Evolutionary conservation across 2,797 vertebrate genomes (phyloP).

Genomic region (Eidolon dupreanum): DNA sequence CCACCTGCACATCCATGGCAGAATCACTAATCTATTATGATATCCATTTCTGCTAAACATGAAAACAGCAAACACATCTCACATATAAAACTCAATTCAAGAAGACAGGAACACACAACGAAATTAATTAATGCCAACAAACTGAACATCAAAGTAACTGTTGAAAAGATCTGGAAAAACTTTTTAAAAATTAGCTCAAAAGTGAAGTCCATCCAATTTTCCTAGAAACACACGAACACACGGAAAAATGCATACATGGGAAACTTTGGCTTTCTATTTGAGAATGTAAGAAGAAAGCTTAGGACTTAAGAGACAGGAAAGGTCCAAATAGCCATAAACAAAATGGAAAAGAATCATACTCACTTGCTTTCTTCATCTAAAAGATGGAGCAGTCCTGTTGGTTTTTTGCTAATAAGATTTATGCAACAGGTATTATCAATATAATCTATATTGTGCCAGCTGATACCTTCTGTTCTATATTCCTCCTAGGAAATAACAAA

Average conservation of each 20-base stretch:
- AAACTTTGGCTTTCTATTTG: neutral
- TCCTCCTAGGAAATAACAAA: slow-evolving; percentile 90
- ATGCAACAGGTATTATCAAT: slow-evolving; percentile 98
- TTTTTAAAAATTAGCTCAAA: neutral
- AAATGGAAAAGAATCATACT: slow-evolving; percentile 81
- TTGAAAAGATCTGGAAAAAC: neutral
- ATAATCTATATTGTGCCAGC: slow-evolving; percentile 98
- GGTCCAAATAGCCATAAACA: neutral
- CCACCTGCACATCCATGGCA: neutral
- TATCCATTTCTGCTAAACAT: neutral
- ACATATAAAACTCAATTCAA: slow-evolving; percentile 28
- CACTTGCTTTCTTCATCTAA: slow-evolving; percentile 99
- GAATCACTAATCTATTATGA: neutral
- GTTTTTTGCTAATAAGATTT: slow-evolving; percentile 98
- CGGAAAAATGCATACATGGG: neutral
- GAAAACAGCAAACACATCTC: slow-evolving; percentile 14
- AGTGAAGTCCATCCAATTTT: neutral
- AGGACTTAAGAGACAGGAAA: neutral
- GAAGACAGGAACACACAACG: neutral
- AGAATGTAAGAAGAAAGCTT: slow-evolving; percentile 18
- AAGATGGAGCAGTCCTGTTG: slow-evolving; percentile 97
- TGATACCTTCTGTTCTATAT: slow-evolving; percentile 96
- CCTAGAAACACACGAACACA: neutral
- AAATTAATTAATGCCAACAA: neutral
- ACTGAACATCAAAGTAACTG: neutral